A percentile compares a stretch with the other conserved stretches of the same genome.
Evolutionary conservation across 2,113 vertebrate species (phyloP).

Genomic region (Siphamia tubifer): DNA sequence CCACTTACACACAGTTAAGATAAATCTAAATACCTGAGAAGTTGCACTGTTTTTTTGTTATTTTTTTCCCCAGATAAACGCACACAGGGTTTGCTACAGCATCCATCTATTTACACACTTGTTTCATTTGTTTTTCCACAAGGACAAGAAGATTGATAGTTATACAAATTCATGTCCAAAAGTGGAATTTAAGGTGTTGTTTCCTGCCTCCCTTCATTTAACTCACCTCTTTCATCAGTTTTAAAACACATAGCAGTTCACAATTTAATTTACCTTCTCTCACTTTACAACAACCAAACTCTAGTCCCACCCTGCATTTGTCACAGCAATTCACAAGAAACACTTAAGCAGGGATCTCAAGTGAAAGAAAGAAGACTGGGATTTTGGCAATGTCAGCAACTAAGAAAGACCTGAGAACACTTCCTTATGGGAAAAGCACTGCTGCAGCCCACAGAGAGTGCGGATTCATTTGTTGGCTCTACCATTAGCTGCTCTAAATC

Average conservation of each 20-base stretch:
- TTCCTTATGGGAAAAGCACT: background rate
- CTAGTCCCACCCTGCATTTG: conserved; percentile 11
- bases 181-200: background rate
- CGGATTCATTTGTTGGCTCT: conserved; percentile 26
- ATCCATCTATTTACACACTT: conserved; percentile 7
- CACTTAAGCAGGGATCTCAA: conserved; percentile 1
- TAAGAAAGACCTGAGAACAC: background rate
- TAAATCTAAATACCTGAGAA: background rate
- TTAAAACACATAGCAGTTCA: background rate
- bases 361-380: conserved; percentile 2
- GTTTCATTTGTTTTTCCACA: background rate
- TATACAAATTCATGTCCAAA: background rate
- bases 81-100: conserved; percentile 31
- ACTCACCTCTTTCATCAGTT: background rate
- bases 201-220: background rate
- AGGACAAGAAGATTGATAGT: background rate
- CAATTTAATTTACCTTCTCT: background rate
- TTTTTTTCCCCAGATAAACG: background rate
- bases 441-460: background rate
- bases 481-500: conserved; percentile 44
- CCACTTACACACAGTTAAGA: background rate
- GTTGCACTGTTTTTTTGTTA: background rate
- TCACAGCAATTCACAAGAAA: conserved; percentile 12
- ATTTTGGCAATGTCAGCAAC: background rate
- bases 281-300: conserved; percentile 14